These are phyloP conservation scores for Urosaurus nigricauda DNA, from an alignment of 2,797 vertebrate genomes.

Conservation along the genomic window DNA sequence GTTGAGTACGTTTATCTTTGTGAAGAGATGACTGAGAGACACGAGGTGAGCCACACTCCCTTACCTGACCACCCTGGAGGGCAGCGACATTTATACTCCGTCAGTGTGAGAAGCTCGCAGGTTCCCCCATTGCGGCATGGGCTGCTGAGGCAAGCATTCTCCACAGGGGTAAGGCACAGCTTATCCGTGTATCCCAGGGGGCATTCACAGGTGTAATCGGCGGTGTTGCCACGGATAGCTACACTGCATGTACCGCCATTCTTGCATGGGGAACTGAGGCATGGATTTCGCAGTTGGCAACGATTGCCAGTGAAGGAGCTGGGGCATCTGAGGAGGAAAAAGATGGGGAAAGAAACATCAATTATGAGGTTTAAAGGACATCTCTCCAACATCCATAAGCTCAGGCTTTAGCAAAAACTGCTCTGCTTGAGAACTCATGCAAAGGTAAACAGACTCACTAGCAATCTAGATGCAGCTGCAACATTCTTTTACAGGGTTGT, in stretches of 20 bases:
- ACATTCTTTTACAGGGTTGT: too few species aligned
- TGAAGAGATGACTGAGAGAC: too few species aligned
- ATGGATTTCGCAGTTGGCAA: slow-evolving; percentile 91
- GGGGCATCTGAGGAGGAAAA: slow-evolving; percentile 81
- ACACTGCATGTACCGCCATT: slow-evolving; percentile 88
- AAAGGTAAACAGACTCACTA: too few species aligned
- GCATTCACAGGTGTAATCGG: slow-evolving; percentile 88
- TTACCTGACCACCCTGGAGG: slow-evolving; percentile 95
- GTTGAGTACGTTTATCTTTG: too few species aligned
- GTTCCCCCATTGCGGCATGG: slow-evolving; percentile 95
- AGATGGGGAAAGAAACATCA: fast-evolving
- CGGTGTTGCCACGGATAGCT: slow-evolving; percentile 78
- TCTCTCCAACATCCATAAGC: too few species aligned
- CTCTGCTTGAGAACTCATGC: too few species aligned
- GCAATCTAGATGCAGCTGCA: too few species aligned
- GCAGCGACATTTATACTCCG: slow-evolving; percentile 89
- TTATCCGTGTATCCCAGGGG: slow-evolving; percentile 90
- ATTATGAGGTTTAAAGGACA: too few species aligned
- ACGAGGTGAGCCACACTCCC: not conserved
- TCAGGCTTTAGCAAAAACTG: not conserved
- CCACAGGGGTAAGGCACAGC: slow-evolving; percentile 91
- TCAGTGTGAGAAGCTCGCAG: slow-evolving; percentile 87
- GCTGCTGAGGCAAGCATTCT: slow-evolving; percentile 90
- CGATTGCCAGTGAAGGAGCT: slow-evolving; percentile 84
- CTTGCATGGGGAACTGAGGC: slow-evolving; percentile 90